Base-by-base conservation (phyloP, 2,113 vertebrate genomes). In the Forbesichthys agassizii region DNA sequence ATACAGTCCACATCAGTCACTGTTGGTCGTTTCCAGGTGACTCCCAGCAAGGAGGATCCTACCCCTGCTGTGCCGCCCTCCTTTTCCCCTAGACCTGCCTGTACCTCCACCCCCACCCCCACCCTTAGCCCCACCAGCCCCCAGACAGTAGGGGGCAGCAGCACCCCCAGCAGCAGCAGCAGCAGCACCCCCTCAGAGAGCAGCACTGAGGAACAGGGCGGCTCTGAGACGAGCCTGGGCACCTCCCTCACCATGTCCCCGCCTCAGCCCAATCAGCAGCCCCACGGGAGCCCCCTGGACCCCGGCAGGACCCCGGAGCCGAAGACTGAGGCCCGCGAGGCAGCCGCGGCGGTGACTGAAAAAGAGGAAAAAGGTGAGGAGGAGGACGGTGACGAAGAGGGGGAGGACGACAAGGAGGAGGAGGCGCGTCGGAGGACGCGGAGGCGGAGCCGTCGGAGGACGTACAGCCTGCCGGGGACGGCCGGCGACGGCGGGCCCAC, bases 21-120 rank as follows among this genome's bases (percentile, higher is more conserved):
- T 5, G 94, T 98, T 1, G 96, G 96, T 1, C 92, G 96, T 16
- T 98, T 98, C 88, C 95, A 95, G 69, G 96, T 98, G 87, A 93
- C 92, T 0, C 94, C 95, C 10, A 91, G 93, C 75, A 91, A 90
- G 71, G 94, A 93, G 9, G 18, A 74, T 62, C 76, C 79, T 14
- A 27, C 33, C 1, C 61, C 75, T 1, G 18, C 59, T 12, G 66
- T 3, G 4, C 36, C 69, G 5, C 16, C 64, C 16, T 42, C 36
- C 36, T 27, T 27, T 27, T 27, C 27, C 27, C 27, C 27, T 27
- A 27, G 27, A 27, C 27, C 27, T 27, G 27, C 2, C 27, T 27
- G 27, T 27, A 27, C 20, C 20, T 20, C 20, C 20, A 20, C 18
- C 7, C 55, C 20, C 20, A 20, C 18, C 7, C 55, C 18, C 16